Evolutionary conservation across 2,797 vertebrate genomes (phyloP).

Genomic region (Phoxinus dragarum): DNA sequence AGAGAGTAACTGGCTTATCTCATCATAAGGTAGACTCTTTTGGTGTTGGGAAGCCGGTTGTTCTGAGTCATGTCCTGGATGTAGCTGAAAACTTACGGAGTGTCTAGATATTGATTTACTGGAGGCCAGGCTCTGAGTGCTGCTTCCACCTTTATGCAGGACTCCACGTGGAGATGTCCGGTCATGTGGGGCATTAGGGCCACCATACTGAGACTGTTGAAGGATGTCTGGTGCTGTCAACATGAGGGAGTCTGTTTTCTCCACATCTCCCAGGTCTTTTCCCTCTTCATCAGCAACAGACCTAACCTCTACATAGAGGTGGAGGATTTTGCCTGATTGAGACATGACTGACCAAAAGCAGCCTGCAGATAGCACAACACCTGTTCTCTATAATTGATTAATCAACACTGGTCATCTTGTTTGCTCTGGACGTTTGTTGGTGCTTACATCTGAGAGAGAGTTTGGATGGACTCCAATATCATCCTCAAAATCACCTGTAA

Average conservation of each 20-base stretch:
- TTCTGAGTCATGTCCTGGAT: slow-evolving; percentile 54
- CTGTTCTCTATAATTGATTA: slow-evolving; percentile 10
- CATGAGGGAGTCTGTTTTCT: slow-evolving; percentile 57
- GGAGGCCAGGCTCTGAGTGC: slow-evolving; percentile 57
- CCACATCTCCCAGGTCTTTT: slow-evolving; percentile 69
- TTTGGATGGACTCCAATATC: not conserved
- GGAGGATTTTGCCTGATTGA: slow-evolving; percentile 84
- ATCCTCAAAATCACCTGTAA: slow-evolving; percentile 48
- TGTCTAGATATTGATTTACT: slow-evolving; percentile 71
- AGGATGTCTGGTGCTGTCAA: slow-evolving; percentile 72
- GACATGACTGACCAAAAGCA: slow-evolving; percentile 78
- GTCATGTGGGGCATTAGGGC: slow-evolving; percentile 52
- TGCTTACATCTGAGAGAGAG: not conserved
- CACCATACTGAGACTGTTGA: slow-evolving; percentile 68
- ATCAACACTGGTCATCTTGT: slow-evolving; percentile 20
- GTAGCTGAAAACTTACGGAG: slow-evolving; percentile 72
- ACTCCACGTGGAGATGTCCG: slow-evolving; percentile 38
- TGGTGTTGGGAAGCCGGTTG: slow-evolving; percentile 55
- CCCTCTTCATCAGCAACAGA: slow-evolving; percentile 74
- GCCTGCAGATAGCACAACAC: not conserved
- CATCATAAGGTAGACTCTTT: slow-evolving; percentile 64
- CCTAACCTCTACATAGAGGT: slow-evolving; percentile 84
- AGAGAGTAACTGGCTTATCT: slow-evolving; percentile 68
- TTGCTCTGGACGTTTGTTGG: slow-evolving; percentile 9
- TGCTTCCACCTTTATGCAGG: slow-evolving; percentile 54